Evolutionary conservation across 1,140 invertebrate genomes (phyloP).

Genomic region (Aricia agestis): DNA sequence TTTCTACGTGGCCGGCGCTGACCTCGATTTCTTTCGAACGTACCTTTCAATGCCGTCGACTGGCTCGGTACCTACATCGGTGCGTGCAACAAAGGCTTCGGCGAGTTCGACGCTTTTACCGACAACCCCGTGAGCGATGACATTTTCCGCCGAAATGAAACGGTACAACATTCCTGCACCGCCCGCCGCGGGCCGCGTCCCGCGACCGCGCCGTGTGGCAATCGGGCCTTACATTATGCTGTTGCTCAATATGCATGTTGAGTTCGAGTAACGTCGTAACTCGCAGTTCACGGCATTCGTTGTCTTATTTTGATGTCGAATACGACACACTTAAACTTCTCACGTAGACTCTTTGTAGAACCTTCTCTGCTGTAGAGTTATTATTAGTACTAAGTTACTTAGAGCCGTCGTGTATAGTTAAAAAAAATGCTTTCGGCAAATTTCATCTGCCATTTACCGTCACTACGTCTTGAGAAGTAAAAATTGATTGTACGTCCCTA

Average conservation of each 20-base stretch:
- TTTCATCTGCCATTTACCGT: too few relatives aligned
- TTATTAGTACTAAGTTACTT: too few relatives aligned
- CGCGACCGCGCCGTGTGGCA: conserved; percentile 46
- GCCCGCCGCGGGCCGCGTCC: conserved; percentile 12
- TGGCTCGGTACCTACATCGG: conserved; percentile 27
- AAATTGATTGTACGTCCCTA: too few relatives aligned
- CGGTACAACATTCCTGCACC: conserved; percentile 62
- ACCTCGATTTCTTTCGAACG: conserved; percentile 75
- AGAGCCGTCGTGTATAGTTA: too few relatives aligned
- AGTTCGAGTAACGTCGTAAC: conserved; percentile 35
- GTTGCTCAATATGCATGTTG: conserved; percentile 65
- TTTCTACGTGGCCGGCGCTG: conserved; percentile 66
- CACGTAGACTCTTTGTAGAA: background rate
- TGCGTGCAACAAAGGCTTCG: conserved; percentile 1
- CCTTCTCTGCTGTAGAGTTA: background rate
- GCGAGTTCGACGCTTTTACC: background rate
- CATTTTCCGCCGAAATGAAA: conserved; percentile 50
- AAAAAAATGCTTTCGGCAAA: too few relatives aligned
- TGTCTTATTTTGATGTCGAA: background rate
- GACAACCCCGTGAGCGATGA: conserved; percentile 18
- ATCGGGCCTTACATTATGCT: conserved; percentile 56
- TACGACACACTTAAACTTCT: background rate
- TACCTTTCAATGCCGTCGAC: conserved; percentile 70
- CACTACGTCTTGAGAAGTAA: too few relatives aligned
- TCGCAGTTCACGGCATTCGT: conserved; percentile 1